Conservation (phyloP, 1,140 invertebrate species). For the Nephila pilipes region DNA sequence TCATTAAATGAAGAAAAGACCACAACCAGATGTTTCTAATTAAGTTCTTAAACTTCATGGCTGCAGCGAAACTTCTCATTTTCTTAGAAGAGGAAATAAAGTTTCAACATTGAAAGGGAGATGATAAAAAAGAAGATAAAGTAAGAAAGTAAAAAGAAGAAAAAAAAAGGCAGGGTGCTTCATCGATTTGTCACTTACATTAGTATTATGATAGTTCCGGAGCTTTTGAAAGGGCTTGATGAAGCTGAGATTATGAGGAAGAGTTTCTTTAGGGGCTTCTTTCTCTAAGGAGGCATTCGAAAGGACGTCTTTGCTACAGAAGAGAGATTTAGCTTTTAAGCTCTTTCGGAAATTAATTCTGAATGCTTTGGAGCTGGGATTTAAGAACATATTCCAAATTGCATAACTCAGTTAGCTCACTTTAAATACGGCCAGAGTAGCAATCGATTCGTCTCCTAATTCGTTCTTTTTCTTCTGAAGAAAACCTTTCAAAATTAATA, state of each 20-base stretch:
- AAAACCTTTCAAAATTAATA: constrained; percentile 77
- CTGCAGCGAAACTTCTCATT: constrained; percentile 73
- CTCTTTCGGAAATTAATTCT: constrained; percentile 77
- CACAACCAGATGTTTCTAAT: constrained; percentile 77
- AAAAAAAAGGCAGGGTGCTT: constrained; percentile 63
- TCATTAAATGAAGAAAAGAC: constrained; percentile 77
- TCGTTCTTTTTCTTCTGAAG: constrained; percentile 65
- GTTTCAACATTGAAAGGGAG: constrained; percentile 76
- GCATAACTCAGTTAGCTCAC: constrained; percentile 77
- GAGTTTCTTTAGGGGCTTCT: constrained; percentile 72
- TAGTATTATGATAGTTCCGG: constrained; percentile 77
- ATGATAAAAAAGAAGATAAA: constrained; percentile 75
- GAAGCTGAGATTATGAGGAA: constrained; percentile 76
- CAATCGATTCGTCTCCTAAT: constrained; percentile 75
- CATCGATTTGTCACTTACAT: constrained; percentile 77
- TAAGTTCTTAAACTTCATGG: constrained; percentile 77
- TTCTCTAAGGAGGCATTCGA: constrained; percentile 71
- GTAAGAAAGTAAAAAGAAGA: constrained; percentile 47
- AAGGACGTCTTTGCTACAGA: constrained; percentile 65
- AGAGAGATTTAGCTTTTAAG: constrained; percentile 77
- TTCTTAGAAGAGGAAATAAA: constrained; percentile 77
- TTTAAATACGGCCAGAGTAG: constrained; percentile 71
- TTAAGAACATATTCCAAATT: constrained; percentile 77
- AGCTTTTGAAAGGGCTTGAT: constrained; percentile 77
- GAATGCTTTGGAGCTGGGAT: constrained; percentile 75